Conservation (phyloP, 2,888 invertebrate species). For the Pristionchus mayeri region DNA sequence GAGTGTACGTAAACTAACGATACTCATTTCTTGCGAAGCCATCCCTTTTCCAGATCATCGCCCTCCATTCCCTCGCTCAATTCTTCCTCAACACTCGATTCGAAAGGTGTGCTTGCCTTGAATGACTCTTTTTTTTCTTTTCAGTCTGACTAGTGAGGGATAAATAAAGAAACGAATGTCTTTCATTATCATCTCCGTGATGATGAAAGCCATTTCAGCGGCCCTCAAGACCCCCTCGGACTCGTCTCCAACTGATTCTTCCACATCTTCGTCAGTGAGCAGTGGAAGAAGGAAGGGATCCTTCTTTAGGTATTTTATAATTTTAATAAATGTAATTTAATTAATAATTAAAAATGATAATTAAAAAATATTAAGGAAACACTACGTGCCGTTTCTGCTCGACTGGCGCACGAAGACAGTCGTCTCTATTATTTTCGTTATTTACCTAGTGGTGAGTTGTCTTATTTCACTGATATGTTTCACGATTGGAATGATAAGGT, state of each 20-base stretch:
- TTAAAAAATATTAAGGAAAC: too few species aligned
- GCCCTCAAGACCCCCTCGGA: background rate
- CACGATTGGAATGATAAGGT: background rate
- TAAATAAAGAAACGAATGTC: too few species aligned
- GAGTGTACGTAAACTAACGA: background rate
- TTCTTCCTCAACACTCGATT: slow-evolving; percentile 16
- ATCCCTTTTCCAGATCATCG: background rate
- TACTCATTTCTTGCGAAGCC: background rate
- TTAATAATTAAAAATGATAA: too few species aligned
- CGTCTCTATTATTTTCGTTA: slow-evolving; percentile 85
- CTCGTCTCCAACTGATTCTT: background rate
- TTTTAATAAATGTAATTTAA: too few species aligned
- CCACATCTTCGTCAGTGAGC: background rate
- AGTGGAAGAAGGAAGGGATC: slow-evolving; percentile 38
- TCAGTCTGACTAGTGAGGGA: too few species aligned
- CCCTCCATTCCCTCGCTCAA: background rate
- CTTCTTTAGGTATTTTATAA: slow-evolving; percentile 33
- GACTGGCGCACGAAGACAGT: slow-evolving; percentile 76
- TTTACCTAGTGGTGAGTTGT: slow-evolving; percentile 85
- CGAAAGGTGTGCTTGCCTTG: background rate
- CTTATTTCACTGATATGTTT: background rate
- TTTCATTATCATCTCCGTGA: too few species aligned
- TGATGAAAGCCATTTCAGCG: background rate
- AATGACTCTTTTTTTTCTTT: background rate
- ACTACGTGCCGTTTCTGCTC: slow-evolving; percentile 74